Evolutionary conservation across 2,113 vertebrate genomes (phyloP).

Genomic region (Macrotis lagotis): DNA sequence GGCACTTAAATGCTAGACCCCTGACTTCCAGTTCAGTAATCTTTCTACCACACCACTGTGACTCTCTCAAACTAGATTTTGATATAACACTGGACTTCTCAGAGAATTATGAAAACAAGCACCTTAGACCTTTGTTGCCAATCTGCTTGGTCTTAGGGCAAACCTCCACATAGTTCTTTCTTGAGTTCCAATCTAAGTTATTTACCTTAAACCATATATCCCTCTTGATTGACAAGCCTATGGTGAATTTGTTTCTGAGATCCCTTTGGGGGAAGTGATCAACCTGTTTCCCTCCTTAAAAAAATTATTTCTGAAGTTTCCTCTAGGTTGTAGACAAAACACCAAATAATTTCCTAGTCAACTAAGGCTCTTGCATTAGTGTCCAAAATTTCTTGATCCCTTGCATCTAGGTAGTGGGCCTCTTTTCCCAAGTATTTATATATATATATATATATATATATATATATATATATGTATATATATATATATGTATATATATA

Average conservation of each 20-base stretch:
- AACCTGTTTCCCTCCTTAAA: background rate
- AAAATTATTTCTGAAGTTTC: background rate
- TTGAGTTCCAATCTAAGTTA: background rate
- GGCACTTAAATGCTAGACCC: background rate
- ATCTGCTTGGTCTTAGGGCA: background rate
- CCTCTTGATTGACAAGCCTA: background rate
- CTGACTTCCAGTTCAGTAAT: background rate
- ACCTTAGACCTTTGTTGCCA: background rate
- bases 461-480: too few relatives aligned
- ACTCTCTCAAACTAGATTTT: background rate
- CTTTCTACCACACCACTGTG: background rate
- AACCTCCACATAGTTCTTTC: background rate
- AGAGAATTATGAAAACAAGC: background rate
- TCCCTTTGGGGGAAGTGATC: background rate
- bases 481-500: too few relatives aligned
- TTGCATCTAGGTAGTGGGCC: background rate
- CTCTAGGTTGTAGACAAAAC: background rate
- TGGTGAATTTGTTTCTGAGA: slow-evolving; percentile 3
- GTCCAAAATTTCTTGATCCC: background rate
- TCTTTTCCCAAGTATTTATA: background rate
- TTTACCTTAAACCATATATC: background rate
- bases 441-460: too few relatives aligned
- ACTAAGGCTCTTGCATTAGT: background rate
- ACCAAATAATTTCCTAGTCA: background rate
- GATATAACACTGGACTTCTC: background rate